phyloP scores from a whole-genome alignment of 2,888 invertebrate species.

The Galerucella calmariensis region DNA sequence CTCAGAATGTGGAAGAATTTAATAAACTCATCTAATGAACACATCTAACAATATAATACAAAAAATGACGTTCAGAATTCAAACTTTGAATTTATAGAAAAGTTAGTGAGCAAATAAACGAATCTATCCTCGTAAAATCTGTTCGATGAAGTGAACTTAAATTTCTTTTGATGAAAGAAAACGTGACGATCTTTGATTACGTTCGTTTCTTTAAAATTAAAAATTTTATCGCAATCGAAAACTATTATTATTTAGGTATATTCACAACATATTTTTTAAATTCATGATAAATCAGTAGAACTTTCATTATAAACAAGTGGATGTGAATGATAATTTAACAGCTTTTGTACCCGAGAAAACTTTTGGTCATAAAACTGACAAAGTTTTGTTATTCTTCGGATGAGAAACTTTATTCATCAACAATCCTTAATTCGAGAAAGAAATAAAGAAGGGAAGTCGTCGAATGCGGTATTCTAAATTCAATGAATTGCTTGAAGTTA shows the following conservation, averaged over 20 bases:
- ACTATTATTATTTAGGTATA: background rate
- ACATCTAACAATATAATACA: background rate
- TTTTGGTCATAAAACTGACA: conserved; percentile 9
- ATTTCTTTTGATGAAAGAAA: background rate
- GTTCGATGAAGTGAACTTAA: conserved; percentile 3
- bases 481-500: background rate
- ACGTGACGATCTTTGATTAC: background rate
- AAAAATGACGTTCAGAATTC: background rate
- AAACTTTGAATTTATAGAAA: background rate
- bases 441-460: background rate
- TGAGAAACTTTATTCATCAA: conserved; percentile 11
- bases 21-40: background rate
- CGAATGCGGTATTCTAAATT: background rate
- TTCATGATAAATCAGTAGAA: background rate
- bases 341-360: conserved; percentile 1
- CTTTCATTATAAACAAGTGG: background rate
- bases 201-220: background rate
- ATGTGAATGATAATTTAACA: conserved; percentile 8
- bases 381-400: background rate
- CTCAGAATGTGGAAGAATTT: background rate
- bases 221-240: background rate
- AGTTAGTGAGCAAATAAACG: background rate
- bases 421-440: background rate
- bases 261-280: background rate
- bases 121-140: background rate